These are phyloP conservation scores for Agrochola lota DNA, from an alignment of 2,888 invertebrate species.

Conservation along the genomic window DNA sequence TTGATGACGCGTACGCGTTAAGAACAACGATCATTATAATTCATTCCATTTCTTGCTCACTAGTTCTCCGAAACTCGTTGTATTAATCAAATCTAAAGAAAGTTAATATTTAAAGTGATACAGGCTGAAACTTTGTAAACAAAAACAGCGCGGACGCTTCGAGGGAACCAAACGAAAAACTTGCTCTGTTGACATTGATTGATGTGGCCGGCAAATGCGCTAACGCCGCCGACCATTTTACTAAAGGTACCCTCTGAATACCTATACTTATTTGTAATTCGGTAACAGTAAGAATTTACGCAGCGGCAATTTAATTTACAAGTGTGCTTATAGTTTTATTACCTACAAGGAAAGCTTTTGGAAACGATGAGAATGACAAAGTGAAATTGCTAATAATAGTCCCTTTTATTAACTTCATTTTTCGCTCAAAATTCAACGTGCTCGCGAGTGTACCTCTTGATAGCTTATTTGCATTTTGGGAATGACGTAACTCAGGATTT, in stretches of 20 bases:
- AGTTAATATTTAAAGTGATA: slow-evolving; percentile 84
- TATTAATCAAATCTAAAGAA: slow-evolving; percentile 78
- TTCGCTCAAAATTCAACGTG: slow-evolving; percentile 33
- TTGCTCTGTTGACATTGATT: slow-evolving; percentile 87
- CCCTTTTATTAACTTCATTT: slow-evolving; percentile 16
- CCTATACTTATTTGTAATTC: slow-evolving; percentile 71
- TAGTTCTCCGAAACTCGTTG: slow-evolving; percentile 68
- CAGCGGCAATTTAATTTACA: slow-evolving; percentile 67
- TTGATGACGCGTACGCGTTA: slow-evolving; percentile 36
- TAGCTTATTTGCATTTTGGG: slow-evolving; percentile 76
- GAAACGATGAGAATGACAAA: slow-evolving; percentile 19
- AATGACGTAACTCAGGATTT: slow-evolving; percentile 78
- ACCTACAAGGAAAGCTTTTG: slow-evolving; percentile 53
- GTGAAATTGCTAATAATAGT: slow-evolving; percentile 19
- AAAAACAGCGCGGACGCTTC: slow-evolving; percentile 84
- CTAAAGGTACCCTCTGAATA: slow-evolving; percentile 74
- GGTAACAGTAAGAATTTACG: slow-evolving; percentile 65
- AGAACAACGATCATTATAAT: slow-evolving; percentile 62
- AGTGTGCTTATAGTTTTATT: slow-evolving; percentile 62
- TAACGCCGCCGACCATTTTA: slow-evolving; percentile 78
- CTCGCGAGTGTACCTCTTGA: slow-evolving; percentile 57
- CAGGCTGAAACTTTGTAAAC: slow-evolving; percentile 85
- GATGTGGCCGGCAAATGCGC: slow-evolving; percentile 82
- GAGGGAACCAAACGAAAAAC: slow-evolving; percentile 86
- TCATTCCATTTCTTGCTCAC: slow-evolving; percentile 58